Conservation (phyloP, 2,113 vertebrate genomes). For the Myodes glareolus region DNA sequence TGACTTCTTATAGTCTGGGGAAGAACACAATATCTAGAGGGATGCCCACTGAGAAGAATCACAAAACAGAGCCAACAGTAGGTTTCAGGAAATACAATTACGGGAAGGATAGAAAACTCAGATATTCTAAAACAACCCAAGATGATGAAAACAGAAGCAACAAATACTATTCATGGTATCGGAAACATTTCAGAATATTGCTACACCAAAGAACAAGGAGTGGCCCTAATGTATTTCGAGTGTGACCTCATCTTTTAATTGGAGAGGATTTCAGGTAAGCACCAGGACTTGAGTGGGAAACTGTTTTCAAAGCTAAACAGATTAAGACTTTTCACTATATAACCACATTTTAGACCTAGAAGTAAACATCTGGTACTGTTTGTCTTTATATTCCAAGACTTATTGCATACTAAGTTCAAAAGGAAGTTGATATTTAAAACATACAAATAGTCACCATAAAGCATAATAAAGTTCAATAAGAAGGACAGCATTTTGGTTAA, state of each 20-base stretch:
- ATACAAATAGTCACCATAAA: no score
- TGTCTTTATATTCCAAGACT: no score
- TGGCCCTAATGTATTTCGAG: background rate
- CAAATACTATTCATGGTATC: background rate
- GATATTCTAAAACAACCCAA: background rate
- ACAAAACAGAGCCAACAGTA: background rate
- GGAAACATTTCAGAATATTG: background rate
- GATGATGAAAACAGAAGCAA: background rate
- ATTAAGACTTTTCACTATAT: background rate
- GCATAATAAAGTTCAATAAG: background rate
- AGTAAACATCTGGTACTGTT: background rate
- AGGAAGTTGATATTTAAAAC: no score
- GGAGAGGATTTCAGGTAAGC: background rate
- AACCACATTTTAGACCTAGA: background rate
- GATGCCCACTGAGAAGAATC: background rate
- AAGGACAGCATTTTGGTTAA: background rate
- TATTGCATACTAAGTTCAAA: no score
- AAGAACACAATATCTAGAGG: background rate
- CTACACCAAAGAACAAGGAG: background rate
- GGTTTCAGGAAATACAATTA: background rate
- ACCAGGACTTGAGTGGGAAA: background rate
- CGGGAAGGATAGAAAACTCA: background rate
- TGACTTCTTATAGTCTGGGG: background rate
- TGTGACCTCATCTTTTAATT: background rate
- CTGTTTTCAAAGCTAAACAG: background rate